These are phyloP conservation scores for Novumbra hubbsi DNA, from an alignment of 2,797 vertebrate genomes.

Conservation along the genomic window DNA sequence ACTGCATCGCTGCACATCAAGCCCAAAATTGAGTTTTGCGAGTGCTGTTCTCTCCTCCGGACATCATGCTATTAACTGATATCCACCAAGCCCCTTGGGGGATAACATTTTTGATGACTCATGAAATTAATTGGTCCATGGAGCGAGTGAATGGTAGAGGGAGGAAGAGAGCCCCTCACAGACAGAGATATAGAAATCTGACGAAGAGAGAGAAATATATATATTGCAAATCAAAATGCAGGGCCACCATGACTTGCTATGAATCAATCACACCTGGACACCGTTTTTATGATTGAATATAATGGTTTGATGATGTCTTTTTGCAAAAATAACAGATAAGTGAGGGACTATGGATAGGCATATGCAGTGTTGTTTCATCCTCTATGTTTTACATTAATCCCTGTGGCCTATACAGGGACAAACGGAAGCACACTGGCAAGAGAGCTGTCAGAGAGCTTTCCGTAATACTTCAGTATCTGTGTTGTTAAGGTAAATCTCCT, in stretches of 20 bases:
- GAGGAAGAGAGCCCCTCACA: conserved; percentile 24
- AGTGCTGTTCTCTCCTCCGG: conserved; percentile 43
- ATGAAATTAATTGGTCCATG: conserved; percentile 56
- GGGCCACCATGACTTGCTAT: background rate
- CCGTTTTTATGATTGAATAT: background rate
- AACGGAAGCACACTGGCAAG: background rate
- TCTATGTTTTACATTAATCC: background rate
- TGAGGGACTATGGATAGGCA: background rate
- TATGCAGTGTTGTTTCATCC: background rate
- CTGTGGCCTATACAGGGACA: background rate
- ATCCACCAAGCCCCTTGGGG: conserved; percentile 49
- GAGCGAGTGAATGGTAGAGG: conserved; percentile 44
- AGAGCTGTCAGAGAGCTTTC: background rate
- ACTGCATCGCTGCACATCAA: conserved; percentile 47
- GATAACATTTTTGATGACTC: conserved; percentile 55
- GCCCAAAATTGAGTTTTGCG: too few species aligned
- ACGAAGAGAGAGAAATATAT: too few species aligned
- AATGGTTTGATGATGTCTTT: background rate
- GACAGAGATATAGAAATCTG: too few species aligned
- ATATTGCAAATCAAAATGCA: too few species aligned
- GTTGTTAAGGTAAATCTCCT: background rate
- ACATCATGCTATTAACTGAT: conserved; percentile 66
- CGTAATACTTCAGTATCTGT: background rate
- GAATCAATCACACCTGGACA: background rate
- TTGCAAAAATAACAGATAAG: background rate